phyloP scores from a whole-genome alignment of 2,797 vertebrate species.

The Antrozous pallidus region DNA sequence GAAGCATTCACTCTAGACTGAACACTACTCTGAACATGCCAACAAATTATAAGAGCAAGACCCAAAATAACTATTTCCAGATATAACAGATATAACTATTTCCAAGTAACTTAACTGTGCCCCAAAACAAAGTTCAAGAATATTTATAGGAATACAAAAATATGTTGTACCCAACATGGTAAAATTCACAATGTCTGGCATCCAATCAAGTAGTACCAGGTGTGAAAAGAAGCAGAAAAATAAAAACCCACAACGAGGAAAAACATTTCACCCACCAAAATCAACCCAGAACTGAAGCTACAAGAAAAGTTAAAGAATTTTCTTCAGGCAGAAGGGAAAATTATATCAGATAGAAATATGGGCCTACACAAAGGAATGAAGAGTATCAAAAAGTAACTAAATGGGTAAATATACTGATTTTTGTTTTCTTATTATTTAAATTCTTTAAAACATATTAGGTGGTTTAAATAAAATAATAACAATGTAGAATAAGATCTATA shows the following conservation, averaged over 20 bases:
- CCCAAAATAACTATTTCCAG: not conserved
- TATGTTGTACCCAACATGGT: not conserved
- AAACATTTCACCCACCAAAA: conserved; percentile 36
- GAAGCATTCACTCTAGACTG: not conserved
- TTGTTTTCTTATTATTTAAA: not conserved
- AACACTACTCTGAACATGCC: conserved; percentile 39
- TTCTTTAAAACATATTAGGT: not conserved
- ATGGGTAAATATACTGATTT: not conserved
- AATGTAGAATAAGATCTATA: too few species aligned
- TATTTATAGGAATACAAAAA: not conserved
- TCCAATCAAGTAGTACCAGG: conserved; percentile 18
- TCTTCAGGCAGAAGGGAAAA: conserved; percentile 24
- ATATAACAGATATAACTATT: too few species aligned
- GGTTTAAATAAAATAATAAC: not conserved
- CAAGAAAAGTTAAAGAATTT: not conserved
- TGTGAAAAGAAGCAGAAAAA: conserved; percentile 58
- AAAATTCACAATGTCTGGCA: conserved; percentile 42
- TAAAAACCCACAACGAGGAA: conserved; percentile 22
- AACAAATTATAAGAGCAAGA: conserved; percentile 40
- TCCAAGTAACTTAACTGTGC: not conserved
- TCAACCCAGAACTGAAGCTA: conserved; percentile 29
- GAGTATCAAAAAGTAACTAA: not conserved
- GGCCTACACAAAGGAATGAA: not conserved
- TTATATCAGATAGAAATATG: conserved; percentile 42
- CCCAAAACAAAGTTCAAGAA: not conserved